Base-by-base conservation (phyloP, 2,113 vertebrate species). In the Harpagus bidentatus region DNA sequence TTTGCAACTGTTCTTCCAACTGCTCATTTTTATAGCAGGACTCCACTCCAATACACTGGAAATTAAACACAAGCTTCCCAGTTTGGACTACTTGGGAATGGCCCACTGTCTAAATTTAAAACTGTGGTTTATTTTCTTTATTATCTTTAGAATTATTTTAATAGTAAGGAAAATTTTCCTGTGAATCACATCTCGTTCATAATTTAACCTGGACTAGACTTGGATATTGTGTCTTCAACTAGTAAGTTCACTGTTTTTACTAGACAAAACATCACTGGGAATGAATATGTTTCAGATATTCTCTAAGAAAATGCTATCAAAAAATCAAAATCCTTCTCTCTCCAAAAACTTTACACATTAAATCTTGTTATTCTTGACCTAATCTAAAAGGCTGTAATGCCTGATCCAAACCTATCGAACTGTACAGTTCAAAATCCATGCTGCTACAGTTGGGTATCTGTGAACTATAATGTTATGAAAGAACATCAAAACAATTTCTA, bases 1-100 rank as follows among this genome's bases (percentile, higher is more conserved):
- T 92, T 94, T 88, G 85, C 66, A 95, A 85, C 56, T 92, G 52
- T 70, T 95, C 65, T 76, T 79, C 93, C 88, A 91, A 73, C 59
- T 94, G 56, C 78, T 92, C 94, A 91, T 69, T 80, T 71, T 71
- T 55, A 40, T 55, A 80, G 14, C 47, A 43, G 48, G 12, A 47
- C 13, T 50, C 13, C 5, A 36, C 59, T 69, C 34, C 48, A 59
- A 34, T 7, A 38, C 1, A 2, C 52, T 10, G 22, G 48, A 59
- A 73, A 61, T 55, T 45, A 59, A 56, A 88, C 1, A 7, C 8
- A 43, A 69, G 10, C 9, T 45, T 55, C n/a, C 34, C 38, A 62
- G 13, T 63, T 67, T 77, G 48, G 58, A 77, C 34, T 79, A 45
- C 43, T 13, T 52, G 32, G 34, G 22, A 42, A 29, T 63, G 23